Base-by-base conservation (phyloP, 37 sponge, comb jelly and placozoan genomes). In the Agelas oroides region DNA sequence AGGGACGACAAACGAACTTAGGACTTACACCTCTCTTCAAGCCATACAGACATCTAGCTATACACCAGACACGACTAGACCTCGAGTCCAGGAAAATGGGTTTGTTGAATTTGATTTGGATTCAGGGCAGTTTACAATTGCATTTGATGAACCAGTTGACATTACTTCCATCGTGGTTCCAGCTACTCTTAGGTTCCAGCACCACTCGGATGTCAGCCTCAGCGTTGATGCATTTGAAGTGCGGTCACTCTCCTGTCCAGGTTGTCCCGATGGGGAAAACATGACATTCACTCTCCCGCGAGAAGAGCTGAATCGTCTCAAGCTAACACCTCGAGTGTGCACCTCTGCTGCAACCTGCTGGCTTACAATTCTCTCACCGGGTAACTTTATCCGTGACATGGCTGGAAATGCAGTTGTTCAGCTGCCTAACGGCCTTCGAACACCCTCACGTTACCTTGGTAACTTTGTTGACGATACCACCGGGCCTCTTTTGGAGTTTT, bases 291-390 rank as follows among this genome's bases (percentile, higher is more conserved):
- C 55, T 12, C 33, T 95, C 41, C 74, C 89, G 13, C 31, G 66
- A 38, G 65, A 27, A 0, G 95, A 89, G 37, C 71, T 92, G 55
- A 95, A 95, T 60, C 71, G 85, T 3, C 36, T 95, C 41, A 95
- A 95, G 69, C 76, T 92, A 37, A 46, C 37, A 8, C 65, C 61
- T 13, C 68, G 86, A 5, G 83, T 95, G 41, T 95, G 95, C 71
- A 73, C 79, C 20, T 88, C 92, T 37, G 84, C 76, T 53, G 70
- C 93, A 19, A 65, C 86, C 77, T 95, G 95, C 72, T 95, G 95
- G 95, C 57, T 95, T 59, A 95, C 92, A 1, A 41, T 95, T 41
- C 58, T 41, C 5, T 32, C 53, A 18, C 73, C 90, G 2, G 82
- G 79, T 3, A n/a, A 58, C 1, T 84, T 95, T 55, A 81, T 95